These are phyloP conservation scores for Eilema caniola DNA, from an alignment of 2,888 invertebrate genomes.

Conservation along the genomic window DNA sequence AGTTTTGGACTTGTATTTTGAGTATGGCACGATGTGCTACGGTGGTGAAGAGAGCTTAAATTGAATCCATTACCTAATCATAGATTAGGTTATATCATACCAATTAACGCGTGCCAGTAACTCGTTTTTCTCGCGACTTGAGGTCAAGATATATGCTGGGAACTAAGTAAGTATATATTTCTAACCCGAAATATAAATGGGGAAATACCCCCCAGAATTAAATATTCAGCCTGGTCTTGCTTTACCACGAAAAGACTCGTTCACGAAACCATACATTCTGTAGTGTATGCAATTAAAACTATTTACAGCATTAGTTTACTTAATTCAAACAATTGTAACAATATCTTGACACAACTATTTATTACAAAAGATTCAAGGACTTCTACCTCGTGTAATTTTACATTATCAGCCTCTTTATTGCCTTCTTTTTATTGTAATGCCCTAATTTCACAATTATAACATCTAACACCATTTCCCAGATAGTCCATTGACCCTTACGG, in stretches of 20 bases:
- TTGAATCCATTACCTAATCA: too few species aligned
- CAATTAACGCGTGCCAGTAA: too few species aligned
- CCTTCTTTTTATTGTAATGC: neutral
- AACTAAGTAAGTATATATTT: too few species aligned
- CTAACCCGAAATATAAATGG: too few species aligned
- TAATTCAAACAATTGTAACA: neutral
- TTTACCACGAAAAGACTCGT: neutral
- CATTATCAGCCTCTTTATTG: constrained; percentile 18
- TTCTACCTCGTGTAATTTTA: neutral
- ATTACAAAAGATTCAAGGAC: neutral
- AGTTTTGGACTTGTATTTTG: too few species aligned
- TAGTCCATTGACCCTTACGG: constrained; percentile 55
- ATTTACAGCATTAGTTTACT: neutral
- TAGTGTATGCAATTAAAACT: neutral
- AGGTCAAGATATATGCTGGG: too few species aligned
- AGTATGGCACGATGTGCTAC: too few species aligned
- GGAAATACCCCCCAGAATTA: neutral
- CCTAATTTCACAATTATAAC: neutral
- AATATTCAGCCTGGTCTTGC: neutral
- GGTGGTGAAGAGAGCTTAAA: too few species aligned
- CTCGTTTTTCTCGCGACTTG: too few species aligned
- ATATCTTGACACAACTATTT: neutral
- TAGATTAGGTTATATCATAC: too few species aligned
- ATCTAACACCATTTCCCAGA: constrained; percentile 72
- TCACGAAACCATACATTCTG: neutral